phyloP scores from a whole-genome alignment of 2,113 vertebrate genomes.

The Theristicus caerulescens region DNA sequence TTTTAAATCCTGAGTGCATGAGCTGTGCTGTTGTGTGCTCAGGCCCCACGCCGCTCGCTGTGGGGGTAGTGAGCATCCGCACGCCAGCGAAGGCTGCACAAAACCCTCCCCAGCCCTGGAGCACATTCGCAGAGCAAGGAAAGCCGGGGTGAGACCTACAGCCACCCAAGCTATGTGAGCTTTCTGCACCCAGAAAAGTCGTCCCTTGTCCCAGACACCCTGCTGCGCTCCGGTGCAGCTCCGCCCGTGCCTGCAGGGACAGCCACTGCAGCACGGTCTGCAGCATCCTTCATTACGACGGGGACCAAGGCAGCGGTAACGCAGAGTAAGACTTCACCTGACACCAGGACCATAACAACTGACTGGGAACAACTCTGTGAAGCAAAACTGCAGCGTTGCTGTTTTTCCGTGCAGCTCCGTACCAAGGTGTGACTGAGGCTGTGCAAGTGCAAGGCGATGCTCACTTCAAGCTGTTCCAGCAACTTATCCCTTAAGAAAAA shows the following conservation, averaged over 20 bases:
- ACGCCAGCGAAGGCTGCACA: rapidly evolving
- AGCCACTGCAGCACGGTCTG: rapidly evolving
- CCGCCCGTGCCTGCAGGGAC: neutral
- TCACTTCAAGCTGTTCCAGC: neutral
- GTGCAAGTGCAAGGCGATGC: neutral
- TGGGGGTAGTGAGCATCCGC: neutral
- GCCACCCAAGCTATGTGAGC: neutral
- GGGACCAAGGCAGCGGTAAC: neutral
- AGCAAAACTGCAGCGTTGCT: rapidly evolving
- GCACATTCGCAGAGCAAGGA: rapidly evolving
- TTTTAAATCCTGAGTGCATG: neutral
- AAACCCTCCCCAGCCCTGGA: neutral
- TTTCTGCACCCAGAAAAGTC: neutral
- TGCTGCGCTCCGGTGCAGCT: rapidly evolving
- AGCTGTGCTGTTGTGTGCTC: neutral
- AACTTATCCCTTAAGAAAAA: neutral
- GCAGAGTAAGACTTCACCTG: neutral
- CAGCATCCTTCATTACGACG: rapidly evolving
- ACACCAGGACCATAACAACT: rapidly evolving
- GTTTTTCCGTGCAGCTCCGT: neutral
- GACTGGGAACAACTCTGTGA: rapidly evolving
- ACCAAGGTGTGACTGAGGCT: neutral
- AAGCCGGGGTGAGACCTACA: neutral
- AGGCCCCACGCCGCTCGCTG: neutral
- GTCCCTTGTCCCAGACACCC: neutral